Conservation (phyloP, 2,113 vertebrate genomes). For the Ceratotherium simum region DNA sequence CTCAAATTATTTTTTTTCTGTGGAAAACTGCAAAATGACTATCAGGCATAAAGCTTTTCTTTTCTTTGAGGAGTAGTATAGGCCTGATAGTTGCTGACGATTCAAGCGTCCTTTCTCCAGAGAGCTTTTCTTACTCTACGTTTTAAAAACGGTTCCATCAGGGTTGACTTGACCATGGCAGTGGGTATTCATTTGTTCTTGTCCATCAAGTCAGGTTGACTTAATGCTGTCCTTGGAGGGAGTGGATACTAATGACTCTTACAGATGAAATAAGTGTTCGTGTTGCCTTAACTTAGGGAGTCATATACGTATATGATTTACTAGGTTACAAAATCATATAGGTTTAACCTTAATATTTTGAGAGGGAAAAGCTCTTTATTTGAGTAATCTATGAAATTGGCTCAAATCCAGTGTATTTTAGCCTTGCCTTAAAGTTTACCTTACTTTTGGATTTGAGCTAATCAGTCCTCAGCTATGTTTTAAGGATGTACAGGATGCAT, state of each 20-base stretch:
- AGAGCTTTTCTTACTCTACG: constrained; percentile 22
- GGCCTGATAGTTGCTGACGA: constrained; percentile 65
- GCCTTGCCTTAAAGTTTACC: constrained; percentile 46
- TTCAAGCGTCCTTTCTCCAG: constrained; percentile 51
- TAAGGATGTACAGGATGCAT: neutral
- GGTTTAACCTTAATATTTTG: neutral
- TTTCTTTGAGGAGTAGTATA: constrained; percentile 60
- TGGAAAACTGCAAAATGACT: constrained; percentile 75
- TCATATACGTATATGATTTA: neutral
- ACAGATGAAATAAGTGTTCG: neutral
- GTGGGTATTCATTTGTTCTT: neutral
- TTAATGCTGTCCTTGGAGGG: neutral
- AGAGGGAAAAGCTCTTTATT: neutral
- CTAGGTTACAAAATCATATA: neutral
- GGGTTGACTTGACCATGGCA: neutral
- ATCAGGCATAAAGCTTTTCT: constrained; percentile 54
- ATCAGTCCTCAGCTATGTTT: neutral
- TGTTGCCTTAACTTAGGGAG: neutral
- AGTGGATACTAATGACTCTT: neutral
- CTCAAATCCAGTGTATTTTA: neutral
- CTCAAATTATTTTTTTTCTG: constrained; percentile 75
- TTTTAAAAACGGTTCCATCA: constrained; percentile 34
- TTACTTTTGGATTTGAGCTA: neutral
- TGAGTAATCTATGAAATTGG: neutral
- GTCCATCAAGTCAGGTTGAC: neutral